A percentile compares a stretch with the other conserved stretches of the same genome.
phyloP scores from a whole-genome alignment of 2,888 invertebrate genomes.

The Scotopteryx bipunctaria region DNA sequence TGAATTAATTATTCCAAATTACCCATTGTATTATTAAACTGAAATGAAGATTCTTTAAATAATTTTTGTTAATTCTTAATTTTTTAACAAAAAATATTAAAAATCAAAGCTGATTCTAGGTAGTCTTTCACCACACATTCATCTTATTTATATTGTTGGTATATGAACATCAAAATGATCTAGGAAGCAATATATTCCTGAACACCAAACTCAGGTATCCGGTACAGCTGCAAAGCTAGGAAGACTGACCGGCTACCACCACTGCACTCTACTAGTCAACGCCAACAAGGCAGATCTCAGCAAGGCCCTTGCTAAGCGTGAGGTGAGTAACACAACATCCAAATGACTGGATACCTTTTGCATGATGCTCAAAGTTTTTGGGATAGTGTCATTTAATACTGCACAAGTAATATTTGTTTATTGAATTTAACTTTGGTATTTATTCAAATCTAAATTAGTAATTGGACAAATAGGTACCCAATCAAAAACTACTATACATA shows the following conservation, averaged over 20 bases:
- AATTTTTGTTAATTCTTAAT: too few relatives aligned
- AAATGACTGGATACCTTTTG: neutral
- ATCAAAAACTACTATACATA: too few relatives aligned
- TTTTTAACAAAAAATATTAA: too few relatives aligned
- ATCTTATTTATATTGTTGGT: neutral
- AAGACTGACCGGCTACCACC: slow-evolving; percentile 96
- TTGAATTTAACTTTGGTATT: neutral
- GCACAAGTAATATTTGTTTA: neutral
- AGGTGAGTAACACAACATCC: slow-evolving; percentile 81
- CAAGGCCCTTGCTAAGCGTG: slow-evolving; percentile 88
- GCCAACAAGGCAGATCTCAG: slow-evolving; percentile 90
- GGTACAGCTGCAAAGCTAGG: slow-evolving; percentile 98
- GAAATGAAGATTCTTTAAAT: too few relatives aligned
- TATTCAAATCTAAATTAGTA: too few relatives aligned
- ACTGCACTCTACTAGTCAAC: slow-evolving; percentile 96
- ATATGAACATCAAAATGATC: neutral
- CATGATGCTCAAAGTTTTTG: neutral
- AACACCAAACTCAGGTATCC: slow-evolving; percentile 87
- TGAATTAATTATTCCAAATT: neutral
- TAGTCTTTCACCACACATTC: too few relatives aligned
- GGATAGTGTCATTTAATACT: neutral
- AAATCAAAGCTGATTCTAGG: too few relatives aligned
- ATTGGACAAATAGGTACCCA: too few relatives aligned
- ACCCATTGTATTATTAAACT: neutral
- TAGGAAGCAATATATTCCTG: slow-evolving; percentile 44